Evolutionary conservation across 2,113 vertebrate genomes (phyloP), one percentile per base, ranked within the genome.

Genomic region (Galeopterus variegatus): DNA sequence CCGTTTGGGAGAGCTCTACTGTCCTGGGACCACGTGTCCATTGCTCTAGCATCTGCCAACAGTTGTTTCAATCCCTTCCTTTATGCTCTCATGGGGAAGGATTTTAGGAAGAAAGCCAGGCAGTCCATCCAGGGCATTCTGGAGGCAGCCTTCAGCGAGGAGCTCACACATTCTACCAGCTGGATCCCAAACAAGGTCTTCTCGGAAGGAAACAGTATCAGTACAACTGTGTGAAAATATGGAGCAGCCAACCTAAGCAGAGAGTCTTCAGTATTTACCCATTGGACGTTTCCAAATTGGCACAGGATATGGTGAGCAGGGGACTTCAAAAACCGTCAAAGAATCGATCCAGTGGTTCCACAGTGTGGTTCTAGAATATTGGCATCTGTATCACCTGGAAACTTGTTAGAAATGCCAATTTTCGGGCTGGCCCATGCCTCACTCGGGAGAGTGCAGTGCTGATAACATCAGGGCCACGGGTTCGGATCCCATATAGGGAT

Each of bases 61-160:
- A 99, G 99, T 97, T 99, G 99, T 96, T 97, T 99, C 82, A 99
- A 99, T 94, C 99, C 99, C 8, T 93, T 98, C 6, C 98, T 99
- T 60, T 99, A 99, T 7, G 99, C 99, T 60, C 98, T 99, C 76
- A 97, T 99, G 98, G 99, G 99, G 10, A 98, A 92, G 64, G 97
- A 98, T 88, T 99, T 99, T 97, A 98, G 99, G 93, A 96, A 97
- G 65, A 99, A 97, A 88, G 98, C 98, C 26, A 81, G 0, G 26
- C 98, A 98, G 6, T 99, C 99, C 0, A 1, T 99, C 65, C 97
- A 96, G 91, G 96, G 89, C 6, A 93, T 99, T 58, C 80, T 99
- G 60, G 99, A 99, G 94, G 97, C 86, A 23, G 99, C 97, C 41
- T 99, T 99, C 88, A 98, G 70, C 3, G 99, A 99, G 15, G 98